phyloP scores from a whole-genome alignment of 2,113 vertebrate genomes.

The Crypturellus undulatus region DNA sequence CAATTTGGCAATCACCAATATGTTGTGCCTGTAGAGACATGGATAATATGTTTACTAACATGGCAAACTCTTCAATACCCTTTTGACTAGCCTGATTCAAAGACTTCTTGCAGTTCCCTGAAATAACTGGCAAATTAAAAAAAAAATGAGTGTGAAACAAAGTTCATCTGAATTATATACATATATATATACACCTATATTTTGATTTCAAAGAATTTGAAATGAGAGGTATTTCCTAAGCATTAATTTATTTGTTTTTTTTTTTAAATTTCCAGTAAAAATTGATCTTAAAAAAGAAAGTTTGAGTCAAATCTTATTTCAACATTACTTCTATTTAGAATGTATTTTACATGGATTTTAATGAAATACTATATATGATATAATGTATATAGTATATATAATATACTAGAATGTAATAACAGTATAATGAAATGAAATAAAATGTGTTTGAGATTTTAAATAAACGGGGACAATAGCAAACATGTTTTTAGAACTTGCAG shows the following conservation, averaged over 20 bases:
- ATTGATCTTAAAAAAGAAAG: background rate
- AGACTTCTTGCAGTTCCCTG: background rate
- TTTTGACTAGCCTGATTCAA: background rate
- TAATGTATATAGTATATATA: background rate
- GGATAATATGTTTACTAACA: background rate
- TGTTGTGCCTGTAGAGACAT: rapidly evolving
- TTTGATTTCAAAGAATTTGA: background rate
- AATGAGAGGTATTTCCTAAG: background rate
- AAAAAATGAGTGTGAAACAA: background rate
- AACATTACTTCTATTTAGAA: background rate
- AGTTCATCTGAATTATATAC: background rate
- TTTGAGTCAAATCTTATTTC: background rate
- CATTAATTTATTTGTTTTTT: background rate
- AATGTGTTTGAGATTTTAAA: background rate
- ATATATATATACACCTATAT: background rate
- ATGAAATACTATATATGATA: background rate
- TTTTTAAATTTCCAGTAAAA: background rate
- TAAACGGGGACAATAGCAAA: background rate
- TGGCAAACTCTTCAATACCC: background rate
- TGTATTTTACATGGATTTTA: background rate
- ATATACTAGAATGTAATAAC: background rate
- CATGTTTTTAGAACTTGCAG: background rate
- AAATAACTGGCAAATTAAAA: background rate
- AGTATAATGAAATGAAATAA: background rate
- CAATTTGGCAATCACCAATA: background rate